A percentile compares a stretch with the other conserved stretches of the same genome.
Evolutionary conservation across 2,797 vertebrate species (phyloP).

Genomic region (Acanthornis magna): DNA sequence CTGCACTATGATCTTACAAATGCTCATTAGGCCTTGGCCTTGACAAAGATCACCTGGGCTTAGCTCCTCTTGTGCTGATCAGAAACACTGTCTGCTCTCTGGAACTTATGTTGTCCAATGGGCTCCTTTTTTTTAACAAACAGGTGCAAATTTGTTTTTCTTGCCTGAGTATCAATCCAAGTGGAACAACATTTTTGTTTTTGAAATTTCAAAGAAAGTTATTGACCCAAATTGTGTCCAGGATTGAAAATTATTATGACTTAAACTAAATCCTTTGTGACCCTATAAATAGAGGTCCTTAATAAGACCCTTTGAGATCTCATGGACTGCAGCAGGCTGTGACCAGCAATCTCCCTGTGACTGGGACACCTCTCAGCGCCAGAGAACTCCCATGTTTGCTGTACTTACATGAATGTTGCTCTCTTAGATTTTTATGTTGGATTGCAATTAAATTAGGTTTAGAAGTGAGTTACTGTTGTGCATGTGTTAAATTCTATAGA

Average conservation of each 20-base stretch:
- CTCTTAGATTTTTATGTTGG: not conserved
- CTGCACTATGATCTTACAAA: not conserved
- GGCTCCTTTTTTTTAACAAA: not conserved
- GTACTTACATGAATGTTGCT: not conserved
- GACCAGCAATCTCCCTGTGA: not conserved
- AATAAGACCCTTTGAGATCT: not conserved
- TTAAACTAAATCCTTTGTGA: not conserved
- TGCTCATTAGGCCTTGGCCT: not conserved
- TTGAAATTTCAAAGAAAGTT: not conserved
- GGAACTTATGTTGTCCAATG: not conserved
- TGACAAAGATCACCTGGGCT: not conserved
- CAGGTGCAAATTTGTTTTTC: not conserved
- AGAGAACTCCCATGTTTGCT: not conserved
- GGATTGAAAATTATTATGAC: not conserved
- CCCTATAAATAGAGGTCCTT: not conserved
- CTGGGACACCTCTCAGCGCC: not conserved
- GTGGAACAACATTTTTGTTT: not conserved
- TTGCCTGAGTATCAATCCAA: not conserved
- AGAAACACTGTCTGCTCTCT: not conserved
- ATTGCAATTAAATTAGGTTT: not conserved
- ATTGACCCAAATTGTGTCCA: not conserved
- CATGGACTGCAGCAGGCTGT: not conserved
- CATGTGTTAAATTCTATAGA: not conserved
- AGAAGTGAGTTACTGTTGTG: not conserved
- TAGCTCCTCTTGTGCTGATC: not conserved